Evolutionary conservation across 1,140 invertebrate species (phyloP), one percentile per base, ranked within the genome.

Genomic region (Frieseomelitta varia): DNA sequence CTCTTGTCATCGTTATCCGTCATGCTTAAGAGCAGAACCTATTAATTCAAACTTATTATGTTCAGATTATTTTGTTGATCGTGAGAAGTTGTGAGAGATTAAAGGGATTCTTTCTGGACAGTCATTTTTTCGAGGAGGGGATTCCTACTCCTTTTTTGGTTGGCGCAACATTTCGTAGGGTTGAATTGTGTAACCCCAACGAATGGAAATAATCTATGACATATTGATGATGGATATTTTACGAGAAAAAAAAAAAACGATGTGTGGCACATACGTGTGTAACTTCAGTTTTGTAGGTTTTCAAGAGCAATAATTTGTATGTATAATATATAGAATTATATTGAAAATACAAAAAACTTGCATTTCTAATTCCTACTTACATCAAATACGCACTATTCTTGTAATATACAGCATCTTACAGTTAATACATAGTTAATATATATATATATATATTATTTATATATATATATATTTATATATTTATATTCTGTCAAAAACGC

Each of bases 331-430:
- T 34, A 80, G 47, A 84, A 74, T 84, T 80, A 84, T 84, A 84
- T 80, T 84, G 78, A 80, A 84, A 80, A 80, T 84, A 84, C 58
- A 84, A 80, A 84, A 83, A 51, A 80, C 34, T 53, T 80, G 78
- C 30, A 27, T 30, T 56, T 71, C 76, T 84, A 84, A 67, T 19
- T 65, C 4, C 69, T 80, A 84, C 58, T 74, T 84, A 84, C 77
- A 84, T 74, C 69, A 51, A 84, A 56, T 80, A 73, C 34, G 69
- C 69, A 21, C 24, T 80, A 55, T 56, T n/a, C 30, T 84, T 30
- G 34, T 47, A 79, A 84, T 79, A 79, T 72, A 79, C 81, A 79
- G 68, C 68, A 73, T 79, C 76, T 79, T 84, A 72, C 30, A 65
- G 10, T 79, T 71, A 63, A 72, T 79, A 69, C 74, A 61, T 71